Base-by-base conservation (phyloP, 2,113 vertebrate genomes). In the Cacatua alba region DNA sequence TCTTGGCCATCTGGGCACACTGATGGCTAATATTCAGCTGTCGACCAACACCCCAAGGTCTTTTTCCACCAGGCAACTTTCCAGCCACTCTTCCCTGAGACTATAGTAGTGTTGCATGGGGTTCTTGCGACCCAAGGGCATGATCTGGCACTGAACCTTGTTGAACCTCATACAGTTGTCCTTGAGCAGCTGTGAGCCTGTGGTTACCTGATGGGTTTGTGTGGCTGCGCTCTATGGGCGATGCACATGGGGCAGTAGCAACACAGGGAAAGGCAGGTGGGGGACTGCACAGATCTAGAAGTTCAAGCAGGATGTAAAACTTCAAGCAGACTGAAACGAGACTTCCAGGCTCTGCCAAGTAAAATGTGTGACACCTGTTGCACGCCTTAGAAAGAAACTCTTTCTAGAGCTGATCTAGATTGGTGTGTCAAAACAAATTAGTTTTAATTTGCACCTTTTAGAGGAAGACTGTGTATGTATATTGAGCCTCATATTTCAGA, bases 201-300 rank as follows among this genome's bases (percentile, higher is more conserved):
- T 8, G 1, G 20, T n/a, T 33, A 11, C n/a, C 8, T 7, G 10
- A 1, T 33, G 57, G 52, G 51, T 67, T 51, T 33, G 39, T 12
- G 1, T 16, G 62, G 26, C 44, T 53, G 26, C 3, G 28, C 55
- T 23, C 18, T 25, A 44, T 2, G 5, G 24, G 52, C 1, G 2
- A 37, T 31, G 55, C 18, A 4, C 5, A 0, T 13, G 33, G 52
- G 21, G 17, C 51, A 10, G 33, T 2, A 15, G 15, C 31, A 13
- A 41, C 62, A 6, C 37, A 25, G 52, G 52, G 59, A 49, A 53
- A 20, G 5, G 0, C 25, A 10, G 25, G 39, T 15, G 31, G n/a
- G 18, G 18, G 11, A 57, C 26, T 13, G 49, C 48, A 41, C 41
- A 46, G 57, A 35, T 59, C 6, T 24, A 24, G 10, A 59, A 59